These are phyloP conservation scores for Drosophila watanabei DNA, from an alignment of 1,140 invertebrate genomes.

Conservation along the genomic window DNA sequence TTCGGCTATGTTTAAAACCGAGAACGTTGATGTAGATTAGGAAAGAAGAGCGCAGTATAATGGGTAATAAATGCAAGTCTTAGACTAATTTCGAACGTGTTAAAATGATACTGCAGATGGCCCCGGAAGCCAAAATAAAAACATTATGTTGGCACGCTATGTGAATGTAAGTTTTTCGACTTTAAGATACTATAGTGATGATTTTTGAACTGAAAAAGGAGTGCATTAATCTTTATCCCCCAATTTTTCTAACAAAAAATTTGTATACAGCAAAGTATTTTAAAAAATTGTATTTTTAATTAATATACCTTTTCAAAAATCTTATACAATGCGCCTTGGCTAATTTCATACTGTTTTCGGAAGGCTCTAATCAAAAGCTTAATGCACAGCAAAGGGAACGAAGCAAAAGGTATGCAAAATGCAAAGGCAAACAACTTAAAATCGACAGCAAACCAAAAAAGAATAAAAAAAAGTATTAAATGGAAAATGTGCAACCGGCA, in stretches of 20 bases:
- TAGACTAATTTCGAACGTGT: conserved; percentile 45
- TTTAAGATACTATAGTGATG: background rate
- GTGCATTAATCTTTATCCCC: too few species aligned
- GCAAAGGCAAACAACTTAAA: conserved; percentile 57
- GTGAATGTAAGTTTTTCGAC: conserved; percentile 5
- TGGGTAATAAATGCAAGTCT: conserved; percentile 60
- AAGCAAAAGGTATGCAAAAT: conserved; percentile 48
- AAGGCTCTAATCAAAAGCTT: conserved; percentile 75
- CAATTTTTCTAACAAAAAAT: background rate
- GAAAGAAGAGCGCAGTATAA: conserved; percentile 56
- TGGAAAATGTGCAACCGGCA: conserved; percentile 36
- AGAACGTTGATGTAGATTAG: conserved; percentile 57
- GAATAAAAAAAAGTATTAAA: conserved; percentile 1
- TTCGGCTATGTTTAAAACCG: background rate
- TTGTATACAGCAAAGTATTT: background rate
- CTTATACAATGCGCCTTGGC: conserved; percentile 17
- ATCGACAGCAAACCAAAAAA: conserved; percentile 34
- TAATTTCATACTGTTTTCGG: conserved; percentile 65
- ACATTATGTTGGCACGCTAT: conserved; percentile 16
- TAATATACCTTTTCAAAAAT: background rate
- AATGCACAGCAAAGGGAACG: conserved; percentile 57
- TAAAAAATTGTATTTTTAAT: background rate
- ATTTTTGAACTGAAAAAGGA: background rate
- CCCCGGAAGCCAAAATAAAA: conserved; percentile 37
- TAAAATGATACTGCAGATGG: conserved; percentile 48